Evolutionary conservation across 37 sponge, comb jelly and placozoan species (phyloP).

Genomic region (Spongilla lacustris): DNA sequence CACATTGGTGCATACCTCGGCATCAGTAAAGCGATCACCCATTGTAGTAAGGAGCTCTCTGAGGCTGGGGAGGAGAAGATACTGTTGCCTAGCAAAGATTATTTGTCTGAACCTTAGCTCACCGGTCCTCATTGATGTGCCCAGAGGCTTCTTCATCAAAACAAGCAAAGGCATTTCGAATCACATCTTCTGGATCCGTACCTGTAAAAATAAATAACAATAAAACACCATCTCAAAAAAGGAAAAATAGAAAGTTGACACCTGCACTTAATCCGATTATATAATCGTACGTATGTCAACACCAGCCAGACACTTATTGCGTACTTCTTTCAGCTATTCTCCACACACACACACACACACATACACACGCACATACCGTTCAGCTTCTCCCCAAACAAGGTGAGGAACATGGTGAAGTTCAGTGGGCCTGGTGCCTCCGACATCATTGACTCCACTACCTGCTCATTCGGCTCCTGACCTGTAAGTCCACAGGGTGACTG

Average conservation of each 20-base stretch:
- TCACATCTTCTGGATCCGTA: conserved; percentile 99
- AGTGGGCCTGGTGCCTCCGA: conserved; percentile 95
- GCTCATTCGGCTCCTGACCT: conserved; percentile 93
- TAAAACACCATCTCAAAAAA: no score
- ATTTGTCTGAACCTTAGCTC: background rate
- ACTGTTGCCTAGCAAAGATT: no score
- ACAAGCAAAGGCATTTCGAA: conserved; percentile 96
- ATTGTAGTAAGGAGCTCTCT: conserved; percentile 95
- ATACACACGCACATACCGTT: conserved; percentile 67
- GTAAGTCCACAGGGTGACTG: background rate
- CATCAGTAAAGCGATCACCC: conserved; percentile 90
- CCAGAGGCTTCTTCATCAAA: conserved; percentile 98
- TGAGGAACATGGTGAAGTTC: conserved; percentile 99
- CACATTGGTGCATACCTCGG: conserved; percentile 45
- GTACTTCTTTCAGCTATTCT: no score
- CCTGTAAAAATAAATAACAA: conserved; percentile 59
- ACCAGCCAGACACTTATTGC: no score
- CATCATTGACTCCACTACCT: conserved; percentile 89
- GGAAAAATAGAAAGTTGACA: background rate
- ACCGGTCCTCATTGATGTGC: conserved; percentile 92
- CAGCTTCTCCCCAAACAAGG: conserved; percentile 97
- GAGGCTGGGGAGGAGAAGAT: conserved; percentile 38
- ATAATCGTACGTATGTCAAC: no score
- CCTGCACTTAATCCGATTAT: no score
- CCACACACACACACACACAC: background rate